Percentiles rank a stretch among this genome's conserved stretches.
phyloP scores from a whole-genome alignment of 2,797 vertebrate genomes.

The Scolopax rusticola region DNA sequence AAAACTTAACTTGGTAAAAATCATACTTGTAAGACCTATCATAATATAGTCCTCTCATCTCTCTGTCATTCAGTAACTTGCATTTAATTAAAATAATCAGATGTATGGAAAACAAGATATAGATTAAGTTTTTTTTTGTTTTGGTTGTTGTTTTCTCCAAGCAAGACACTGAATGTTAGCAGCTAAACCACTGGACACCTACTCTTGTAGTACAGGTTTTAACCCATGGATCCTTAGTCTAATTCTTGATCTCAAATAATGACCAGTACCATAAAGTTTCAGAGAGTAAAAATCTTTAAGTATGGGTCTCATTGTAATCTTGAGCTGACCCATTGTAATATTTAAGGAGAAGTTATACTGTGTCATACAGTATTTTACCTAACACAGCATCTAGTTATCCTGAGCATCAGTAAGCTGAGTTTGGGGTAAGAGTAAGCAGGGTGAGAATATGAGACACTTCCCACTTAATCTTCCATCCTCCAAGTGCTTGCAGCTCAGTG shows the following conservation, averaged over 20 bases:
- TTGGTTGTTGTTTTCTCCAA: neutral
- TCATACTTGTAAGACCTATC: neutral
- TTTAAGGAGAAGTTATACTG: neutral
- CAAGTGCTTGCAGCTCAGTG: neutral
- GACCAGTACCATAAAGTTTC: neutral
- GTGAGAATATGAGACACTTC: neutral
- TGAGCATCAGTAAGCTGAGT: neutral
- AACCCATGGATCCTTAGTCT: neutral
- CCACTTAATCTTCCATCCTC: neutral
- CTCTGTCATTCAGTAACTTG: neutral
- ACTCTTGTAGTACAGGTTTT: neutral
- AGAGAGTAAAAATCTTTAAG: neutral
- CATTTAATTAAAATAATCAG: neutral
- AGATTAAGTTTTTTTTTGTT: neutral
- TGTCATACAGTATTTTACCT: neutral
- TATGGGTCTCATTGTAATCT: neutral
- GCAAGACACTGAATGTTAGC: neutral
- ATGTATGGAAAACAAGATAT: neutral
- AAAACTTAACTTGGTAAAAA: neutral
- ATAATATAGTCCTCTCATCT: neutral
- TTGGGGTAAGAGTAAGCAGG: neutral
- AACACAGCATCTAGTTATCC: neutral
- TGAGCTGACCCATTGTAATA: neutral
- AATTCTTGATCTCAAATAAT: neutral
- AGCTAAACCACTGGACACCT: neutral